These are phyloP conservation scores for Athripsodes cinereus DNA, from an alignment of 2,888 invertebrate species.

Conservation along the genomic window DNA sequence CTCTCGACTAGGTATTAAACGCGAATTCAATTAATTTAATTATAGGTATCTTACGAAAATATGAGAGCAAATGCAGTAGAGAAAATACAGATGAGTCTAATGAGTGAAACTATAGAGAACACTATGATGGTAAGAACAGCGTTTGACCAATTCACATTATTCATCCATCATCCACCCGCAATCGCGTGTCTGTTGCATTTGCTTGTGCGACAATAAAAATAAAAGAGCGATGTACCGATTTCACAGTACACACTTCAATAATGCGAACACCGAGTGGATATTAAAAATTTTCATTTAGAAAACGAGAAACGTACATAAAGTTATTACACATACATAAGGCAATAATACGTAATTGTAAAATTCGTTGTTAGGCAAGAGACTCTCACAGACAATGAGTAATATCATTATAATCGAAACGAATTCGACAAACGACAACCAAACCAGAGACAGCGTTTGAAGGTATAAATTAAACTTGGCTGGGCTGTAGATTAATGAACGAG, in stretches of 20 bases:
- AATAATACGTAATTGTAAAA: conserved; percentile 4
- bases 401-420: background rate
- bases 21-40: too few relatives aligned
- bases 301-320: background rate
- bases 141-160: too few relatives aligned
- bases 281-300: conserved; percentile 18
- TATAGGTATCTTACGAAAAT: too few relatives aligned
- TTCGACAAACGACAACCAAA: background rate
- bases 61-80: background rate
- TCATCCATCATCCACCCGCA: background rate
- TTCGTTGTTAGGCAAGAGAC: conserved; percentile 12
- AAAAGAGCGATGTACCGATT: conserved; percentile 6
- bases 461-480: too few relatives aligned
- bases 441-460: background rate
- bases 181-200: too few relatives aligned
- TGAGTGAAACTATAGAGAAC: background rate
- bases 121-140: background rate
- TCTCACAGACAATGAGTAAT: conserved; percentile 13
- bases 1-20: too few relatives aligned
- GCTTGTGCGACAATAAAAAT: conserved; percentile 13
- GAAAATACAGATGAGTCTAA: background rate
- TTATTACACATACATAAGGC: background rate
- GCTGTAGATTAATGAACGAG: too few relatives aligned
- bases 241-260: conserved; percentile 11
- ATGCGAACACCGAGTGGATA: background rate